These are phyloP conservation scores for Macrophya annulata DNA, from an alignment of 2,888 invertebrate species.

Conservation along the genomic window DNA sequence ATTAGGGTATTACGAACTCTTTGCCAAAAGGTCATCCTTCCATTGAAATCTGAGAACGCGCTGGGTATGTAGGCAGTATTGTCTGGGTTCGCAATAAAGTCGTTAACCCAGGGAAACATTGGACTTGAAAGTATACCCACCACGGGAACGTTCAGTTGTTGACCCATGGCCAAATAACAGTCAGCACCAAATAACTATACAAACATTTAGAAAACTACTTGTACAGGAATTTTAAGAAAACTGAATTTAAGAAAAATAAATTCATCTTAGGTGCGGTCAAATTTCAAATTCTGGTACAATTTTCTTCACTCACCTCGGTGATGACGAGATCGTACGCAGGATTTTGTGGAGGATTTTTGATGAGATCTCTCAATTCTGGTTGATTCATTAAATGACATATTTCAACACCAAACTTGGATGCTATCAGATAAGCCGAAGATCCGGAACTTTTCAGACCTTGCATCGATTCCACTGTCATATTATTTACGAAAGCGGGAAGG, in stretches of 20 bases:
- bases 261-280: background rate
- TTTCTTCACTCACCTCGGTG: background rate
- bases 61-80: conserved; percentile 65
- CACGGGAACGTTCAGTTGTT: conserved; percentile 63
- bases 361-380: background rate
- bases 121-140: conserved; percentile 58
- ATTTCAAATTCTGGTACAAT: background rate
- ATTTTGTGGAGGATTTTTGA: background rate
- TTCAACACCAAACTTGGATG: background rate
- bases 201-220: too few species aligned
- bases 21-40: conserved; percentile 63
- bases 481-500: background rate
- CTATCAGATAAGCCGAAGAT: background rate
- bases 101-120: conserved; percentile 62
- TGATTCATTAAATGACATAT: background rate
- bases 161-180: conserved; percentile 66
- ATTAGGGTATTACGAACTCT: conserved; percentile 63
- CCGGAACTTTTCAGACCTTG: background rate
- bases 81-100: conserved; percentile 63
- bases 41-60: conserved; percentile 30
- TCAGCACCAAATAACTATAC: conserved; percentile 63
- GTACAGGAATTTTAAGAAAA: too few species aligned
- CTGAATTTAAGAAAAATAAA: too few species aligned
- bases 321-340: conserved; percentile 26
- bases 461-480: background rate